phyloP scores from a whole-genome alignment of 2,113 vertebrate genomes.

The Oceanites oceanicus region DNA sequence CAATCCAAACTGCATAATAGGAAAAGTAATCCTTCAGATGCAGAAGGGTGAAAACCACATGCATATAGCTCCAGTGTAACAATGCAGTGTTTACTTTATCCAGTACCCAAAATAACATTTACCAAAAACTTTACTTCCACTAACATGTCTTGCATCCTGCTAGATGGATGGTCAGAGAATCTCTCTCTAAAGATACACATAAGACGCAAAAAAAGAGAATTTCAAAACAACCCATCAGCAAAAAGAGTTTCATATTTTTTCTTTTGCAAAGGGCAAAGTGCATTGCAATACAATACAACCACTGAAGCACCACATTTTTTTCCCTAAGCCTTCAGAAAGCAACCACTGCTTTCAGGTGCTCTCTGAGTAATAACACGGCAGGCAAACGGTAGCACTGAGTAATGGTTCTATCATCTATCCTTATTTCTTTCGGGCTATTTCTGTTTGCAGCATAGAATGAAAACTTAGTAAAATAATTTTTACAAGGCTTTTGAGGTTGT shows the following conservation, averaged over 20 bases:
- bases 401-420: neutral
- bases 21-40: neutral
- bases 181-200: neutral
- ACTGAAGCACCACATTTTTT: neutral
- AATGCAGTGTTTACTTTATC: neutral
- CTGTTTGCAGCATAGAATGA: neutral
- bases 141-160: neutral
- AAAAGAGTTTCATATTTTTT: neutral
- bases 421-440: neutral
- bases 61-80: neutral
- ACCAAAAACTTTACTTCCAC: neutral
- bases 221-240: neutral
- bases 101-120: neutral
- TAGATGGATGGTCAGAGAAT: neutral
- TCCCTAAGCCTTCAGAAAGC: neutral
- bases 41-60: neutral
- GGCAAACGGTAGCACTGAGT: neutral
- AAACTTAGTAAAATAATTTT: neutral
- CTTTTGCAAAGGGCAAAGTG: neutral
- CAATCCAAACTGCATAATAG: neutral
- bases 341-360: neutral
- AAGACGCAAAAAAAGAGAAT: neutral
- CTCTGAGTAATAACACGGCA: neutral
- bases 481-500: neutral
- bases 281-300: neutral